Percentiles rank a stretch among this genome's conserved stretches.
phyloP scores from a whole-genome alignment of 1,140 invertebrate genomes.

The Cotesia vestalis region DNA sequence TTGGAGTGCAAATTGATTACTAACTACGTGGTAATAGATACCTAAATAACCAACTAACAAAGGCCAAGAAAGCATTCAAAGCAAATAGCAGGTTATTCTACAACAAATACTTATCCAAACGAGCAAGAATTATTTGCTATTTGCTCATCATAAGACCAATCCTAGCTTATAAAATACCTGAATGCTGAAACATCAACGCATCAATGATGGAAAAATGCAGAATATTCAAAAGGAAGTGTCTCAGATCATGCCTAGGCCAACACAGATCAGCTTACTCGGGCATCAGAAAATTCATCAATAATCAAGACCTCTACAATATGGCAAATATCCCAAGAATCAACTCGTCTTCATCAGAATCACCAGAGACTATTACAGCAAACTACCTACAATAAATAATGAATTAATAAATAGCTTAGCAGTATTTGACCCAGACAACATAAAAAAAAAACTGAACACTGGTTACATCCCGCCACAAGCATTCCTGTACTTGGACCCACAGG shows the following conservation, averaged over 20 bases:
- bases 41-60: not conserved
- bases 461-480: not conserved
- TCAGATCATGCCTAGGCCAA: conserved; percentile 8
- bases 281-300: conserved; percentile 31
- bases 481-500: not conserved
- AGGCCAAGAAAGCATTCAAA: conserved; percentile 17
- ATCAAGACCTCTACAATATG: conserved; percentile 39
- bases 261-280: conserved; percentile 32
- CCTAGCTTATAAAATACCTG: conserved; percentile 8
- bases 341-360: conserved; percentile 41
- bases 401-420: not conserved
- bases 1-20: conserved; percentile 11
- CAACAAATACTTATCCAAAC: conserved; percentile 2
- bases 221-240: not conserved
- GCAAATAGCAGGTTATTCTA: conserved; percentile 18
- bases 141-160: conserved; percentile 21
- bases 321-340: conserved; percentile 44
- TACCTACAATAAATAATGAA: not conserved
- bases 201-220: not conserved
- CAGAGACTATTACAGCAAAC: conserved; percentile 36
- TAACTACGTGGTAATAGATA: conserved; percentile 2
- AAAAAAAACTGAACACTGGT: too few species aligned
- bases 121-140: conserved; percentile 30
- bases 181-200: conserved; percentile 16
- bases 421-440: not conserved